Evolutionary conservation across 2,888 invertebrate species (phyloP).

Genomic region (Polydesmus complanatus): DNA sequence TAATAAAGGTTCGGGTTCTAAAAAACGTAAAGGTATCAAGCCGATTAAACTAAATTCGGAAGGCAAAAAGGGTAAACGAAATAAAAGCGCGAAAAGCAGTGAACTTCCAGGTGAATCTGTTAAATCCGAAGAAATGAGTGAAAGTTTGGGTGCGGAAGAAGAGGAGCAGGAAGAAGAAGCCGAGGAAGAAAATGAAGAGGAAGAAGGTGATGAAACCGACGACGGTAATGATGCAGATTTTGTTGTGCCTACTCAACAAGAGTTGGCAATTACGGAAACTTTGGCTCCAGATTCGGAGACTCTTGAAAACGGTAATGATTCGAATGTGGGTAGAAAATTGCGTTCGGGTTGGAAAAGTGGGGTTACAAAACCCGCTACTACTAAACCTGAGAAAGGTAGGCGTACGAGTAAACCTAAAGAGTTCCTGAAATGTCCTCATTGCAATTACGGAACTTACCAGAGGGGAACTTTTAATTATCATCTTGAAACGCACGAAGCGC

Average conservation of each 20-base stretch:
- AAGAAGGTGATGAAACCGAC: not conserved
- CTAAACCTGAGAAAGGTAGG: not conserved
- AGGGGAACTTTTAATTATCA: not conserved
- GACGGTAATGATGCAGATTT: not conserved
- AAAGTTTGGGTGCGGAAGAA: not conserved
- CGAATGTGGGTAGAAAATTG: not conserved
- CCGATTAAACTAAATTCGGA: not conserved
- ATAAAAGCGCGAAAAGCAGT: not conserved
- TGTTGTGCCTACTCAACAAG: not conserved
- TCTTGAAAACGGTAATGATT: not conserved
- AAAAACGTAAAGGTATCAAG: not conserved
- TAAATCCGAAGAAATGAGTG: not conserved
- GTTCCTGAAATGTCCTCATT: conserved; percentile 1
- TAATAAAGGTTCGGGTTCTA: not conserved
- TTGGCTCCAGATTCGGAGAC: not conserved
- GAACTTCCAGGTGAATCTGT: not conserved
- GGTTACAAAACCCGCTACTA: not conserved
- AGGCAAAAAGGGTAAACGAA: not conserved
- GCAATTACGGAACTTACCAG: not conserved
- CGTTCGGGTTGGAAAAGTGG: not conserved
- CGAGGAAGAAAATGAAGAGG: not conserved
- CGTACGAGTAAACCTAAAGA: not conserved
- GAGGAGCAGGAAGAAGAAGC: not conserved
- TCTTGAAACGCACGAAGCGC: conserved; percentile 3
- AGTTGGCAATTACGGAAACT: not conserved